A percentile compares a stretch with the other conserved stretches of the same genome.
These are phyloP conservation scores for Anhinga rufa DNA, from an alignment of 2,113 vertebrate species.

Conservation along the genomic window DNA sequence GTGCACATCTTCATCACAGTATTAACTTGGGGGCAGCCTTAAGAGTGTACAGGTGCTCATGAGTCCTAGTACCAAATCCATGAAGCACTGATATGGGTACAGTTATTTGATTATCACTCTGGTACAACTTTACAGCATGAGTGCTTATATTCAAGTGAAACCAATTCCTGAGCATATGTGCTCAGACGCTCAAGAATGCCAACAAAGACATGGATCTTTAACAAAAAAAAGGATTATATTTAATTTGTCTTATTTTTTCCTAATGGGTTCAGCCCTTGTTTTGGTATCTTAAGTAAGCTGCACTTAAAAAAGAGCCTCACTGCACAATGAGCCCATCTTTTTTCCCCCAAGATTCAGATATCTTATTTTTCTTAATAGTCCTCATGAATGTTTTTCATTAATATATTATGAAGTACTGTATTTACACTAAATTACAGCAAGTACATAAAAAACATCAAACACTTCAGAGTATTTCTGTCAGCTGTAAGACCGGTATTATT, in stretches of 20 bases:
- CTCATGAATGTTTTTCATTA: background rate
- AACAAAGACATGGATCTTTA: background rate
- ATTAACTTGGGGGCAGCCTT: background rate
- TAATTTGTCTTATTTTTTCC: background rate
- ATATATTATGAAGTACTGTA: background rate
- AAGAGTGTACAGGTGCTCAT: background rate
- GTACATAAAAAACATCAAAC: background rate
- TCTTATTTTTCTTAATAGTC: background rate
- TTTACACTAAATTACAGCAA: background rate
- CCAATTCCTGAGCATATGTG: background rate
- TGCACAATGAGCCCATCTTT: background rate
- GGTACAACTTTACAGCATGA: background rate
- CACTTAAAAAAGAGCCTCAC: background rate
- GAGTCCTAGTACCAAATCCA: background rate
- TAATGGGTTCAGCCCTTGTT: background rate
- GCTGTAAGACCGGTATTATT: background rate
- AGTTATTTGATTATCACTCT: background rate
- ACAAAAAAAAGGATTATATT: background rate
- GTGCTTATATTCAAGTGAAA: background rate
- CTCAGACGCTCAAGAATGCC: background rate
- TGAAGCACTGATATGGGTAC: rapidly evolving
- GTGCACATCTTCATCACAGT: background rate
- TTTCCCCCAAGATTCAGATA: background rate
- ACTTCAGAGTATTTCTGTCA: background rate
- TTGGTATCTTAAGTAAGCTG: background rate